Conservation (phyloP, 2,113 vertebrate genomes). For the Struthidea cinerea region DNA sequence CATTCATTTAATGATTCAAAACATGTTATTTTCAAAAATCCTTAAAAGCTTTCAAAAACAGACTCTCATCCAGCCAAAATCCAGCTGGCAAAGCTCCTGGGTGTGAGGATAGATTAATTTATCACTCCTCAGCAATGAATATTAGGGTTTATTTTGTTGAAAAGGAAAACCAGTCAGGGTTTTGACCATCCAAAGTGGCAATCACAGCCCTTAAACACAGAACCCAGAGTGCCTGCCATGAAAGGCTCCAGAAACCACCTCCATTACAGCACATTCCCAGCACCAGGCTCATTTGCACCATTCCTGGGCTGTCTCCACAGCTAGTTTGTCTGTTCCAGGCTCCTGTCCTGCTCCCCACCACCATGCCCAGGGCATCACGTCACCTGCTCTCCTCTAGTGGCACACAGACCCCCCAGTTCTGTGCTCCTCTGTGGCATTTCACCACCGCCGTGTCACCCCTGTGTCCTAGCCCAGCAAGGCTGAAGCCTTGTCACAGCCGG, state of each 20-base stretch:
- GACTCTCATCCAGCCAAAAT: conserved; percentile 17
- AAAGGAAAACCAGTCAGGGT: not conserved
- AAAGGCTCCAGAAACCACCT: not conserved
- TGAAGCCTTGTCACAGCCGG: not conserved
- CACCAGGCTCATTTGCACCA: accelerated
- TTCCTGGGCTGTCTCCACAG: not conserved
- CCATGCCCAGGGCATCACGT: accelerated
- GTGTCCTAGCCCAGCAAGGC: not conserved
- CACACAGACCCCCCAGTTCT: accelerated
- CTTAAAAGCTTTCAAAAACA: conserved; percentile 36
- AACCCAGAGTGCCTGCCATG: not conserved
- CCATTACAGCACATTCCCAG: not conserved
- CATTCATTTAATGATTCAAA: not conserved
- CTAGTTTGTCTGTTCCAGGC: accelerated
- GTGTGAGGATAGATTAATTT: conserved; percentile 31
- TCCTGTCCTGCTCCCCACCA: not conserved
- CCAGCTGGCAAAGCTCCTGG: conserved; percentile 37
- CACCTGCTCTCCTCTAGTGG: not conserved
- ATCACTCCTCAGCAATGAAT: not conserved
- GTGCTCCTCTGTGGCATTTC: not conserved
- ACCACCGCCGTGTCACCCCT: accelerated
- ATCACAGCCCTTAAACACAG: not conserved
- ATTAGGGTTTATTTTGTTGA: not conserved
- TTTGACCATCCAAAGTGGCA: not conserved
- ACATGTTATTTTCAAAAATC: conserved; percentile 28